These are phyloP conservation scores for Pachydiplax longipennis DNA, from an alignment of 2,888 invertebrate genomes.

Conservation along the genomic window DNA sequence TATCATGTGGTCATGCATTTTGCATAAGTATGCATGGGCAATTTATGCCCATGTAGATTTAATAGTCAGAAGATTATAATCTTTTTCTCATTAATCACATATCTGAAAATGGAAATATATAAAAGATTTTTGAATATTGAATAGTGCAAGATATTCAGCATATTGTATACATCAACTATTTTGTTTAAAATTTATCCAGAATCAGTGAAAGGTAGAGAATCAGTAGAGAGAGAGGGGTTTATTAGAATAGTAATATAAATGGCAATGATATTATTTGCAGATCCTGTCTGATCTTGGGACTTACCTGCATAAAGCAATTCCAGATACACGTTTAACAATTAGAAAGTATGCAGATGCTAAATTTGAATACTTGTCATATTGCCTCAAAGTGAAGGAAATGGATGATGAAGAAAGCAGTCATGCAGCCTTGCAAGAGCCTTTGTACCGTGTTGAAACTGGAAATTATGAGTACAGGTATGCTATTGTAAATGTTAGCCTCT, in stretches of 20 bases:
- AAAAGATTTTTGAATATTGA: no score
- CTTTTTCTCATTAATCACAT: no score
- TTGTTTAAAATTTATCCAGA: no score
- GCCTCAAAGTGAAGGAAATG: constrained; percentile 99
- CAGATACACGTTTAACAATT: constrained; percentile 96
- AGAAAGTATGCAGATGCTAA: constrained; percentile 98
- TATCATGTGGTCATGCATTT: no score
- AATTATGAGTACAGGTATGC: constrained; percentile 94
- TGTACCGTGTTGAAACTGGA: constrained; percentile 98
- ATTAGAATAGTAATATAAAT: neutral
- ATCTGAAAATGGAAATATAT: no score
- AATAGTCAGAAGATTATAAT: no score
- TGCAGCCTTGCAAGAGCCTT: constrained; percentile 89
- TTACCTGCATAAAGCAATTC: constrained; percentile 96
- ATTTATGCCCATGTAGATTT: no score
- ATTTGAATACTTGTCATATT: constrained; percentile 98
- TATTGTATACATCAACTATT: no score
- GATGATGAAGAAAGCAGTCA: constrained; percentile 98
- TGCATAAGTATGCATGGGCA: no score
- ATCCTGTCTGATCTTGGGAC: constrained; percentile 94
- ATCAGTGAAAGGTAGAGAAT: no score
- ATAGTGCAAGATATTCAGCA: no score
- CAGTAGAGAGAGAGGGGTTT: no score
- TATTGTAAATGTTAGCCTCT: neutral
- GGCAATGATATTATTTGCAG: constrained; percentile 59